Conservation (phyloP, 1,140 invertebrate genomes). For the Pseudomyrmex flavicornis region DNA sequence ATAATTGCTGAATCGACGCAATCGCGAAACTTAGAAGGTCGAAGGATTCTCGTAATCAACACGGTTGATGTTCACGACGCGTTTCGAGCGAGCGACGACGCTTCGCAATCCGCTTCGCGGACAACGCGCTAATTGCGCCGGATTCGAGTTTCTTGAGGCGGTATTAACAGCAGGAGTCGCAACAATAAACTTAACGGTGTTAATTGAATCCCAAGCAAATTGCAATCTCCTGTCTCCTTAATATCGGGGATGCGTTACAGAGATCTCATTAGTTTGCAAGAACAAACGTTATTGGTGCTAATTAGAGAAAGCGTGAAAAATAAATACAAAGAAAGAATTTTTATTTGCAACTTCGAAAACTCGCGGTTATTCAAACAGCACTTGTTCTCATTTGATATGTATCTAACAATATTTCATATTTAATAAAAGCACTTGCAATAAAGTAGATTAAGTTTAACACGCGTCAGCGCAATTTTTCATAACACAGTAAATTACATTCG, state of each 20-base stretch:
- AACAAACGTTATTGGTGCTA: background rate
- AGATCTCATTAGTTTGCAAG: background rate
- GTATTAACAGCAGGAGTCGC: conserved; percentile 12
- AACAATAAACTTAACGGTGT: conserved; percentile 7
- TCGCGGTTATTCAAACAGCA: background rate
- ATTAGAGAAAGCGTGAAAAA: background rate
- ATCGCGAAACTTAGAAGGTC: conserved; percentile 14
- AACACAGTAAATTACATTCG: background rate
- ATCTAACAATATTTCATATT: too few relatives aligned
- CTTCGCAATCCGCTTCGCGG: conserved; percentile 20
- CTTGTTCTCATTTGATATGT: background rate
- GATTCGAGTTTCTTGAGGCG: conserved; percentile 3
- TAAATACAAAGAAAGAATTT: background rate
- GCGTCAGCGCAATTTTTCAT: background rate
- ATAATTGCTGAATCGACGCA: conserved; percentile 46
- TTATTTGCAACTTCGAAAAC: background rate
- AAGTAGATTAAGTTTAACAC: background rate
- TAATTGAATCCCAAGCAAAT: conserved; percentile 1
- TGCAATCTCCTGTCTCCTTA: background rate
- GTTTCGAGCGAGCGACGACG: background rate
- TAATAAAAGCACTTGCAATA: background rate
- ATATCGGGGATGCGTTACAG: background rate
- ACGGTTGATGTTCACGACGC: background rate
- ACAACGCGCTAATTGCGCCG: conserved; percentile 1
- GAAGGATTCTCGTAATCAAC: conserved; percentile 14